Evolutionary conservation across 2,113 vertebrate genomes (phyloP), one percentile per base, ranked within the genome.

Genomic region (Leptobrachium leishanense): DNA sequence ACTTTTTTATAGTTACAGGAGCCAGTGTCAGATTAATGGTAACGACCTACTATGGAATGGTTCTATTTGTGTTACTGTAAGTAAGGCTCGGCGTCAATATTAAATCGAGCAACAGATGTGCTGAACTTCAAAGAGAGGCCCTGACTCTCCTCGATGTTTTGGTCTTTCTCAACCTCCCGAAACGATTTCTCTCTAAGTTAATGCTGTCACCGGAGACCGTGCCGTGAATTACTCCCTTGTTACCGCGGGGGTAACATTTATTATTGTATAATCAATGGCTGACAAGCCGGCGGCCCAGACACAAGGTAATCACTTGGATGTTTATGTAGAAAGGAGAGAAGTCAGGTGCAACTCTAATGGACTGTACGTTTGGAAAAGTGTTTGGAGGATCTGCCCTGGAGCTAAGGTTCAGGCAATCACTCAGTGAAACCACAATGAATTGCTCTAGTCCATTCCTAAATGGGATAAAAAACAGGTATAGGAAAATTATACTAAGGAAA

Each of bases 221-320:
- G 39, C 46, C 54, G 31, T 76, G 74, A 68, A 76, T 76, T 55
- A 41, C 74, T 54, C 64, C 64, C 74, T 76, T 76, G 74, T 76
- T 67, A 67, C 64, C 6, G 46, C 13, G 3, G 64, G 20, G 41
- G 46, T 68, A 64, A 54, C 74, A 76, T 76, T 76, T 76, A 76
- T 76, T 76, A 76, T 76, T 76, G 63, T 76, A 55, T 68, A 76
- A 68, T 76, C 74, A 76, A 68, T 67, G 74, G 12, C 12, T 54
- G 74, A 67, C 74, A 67, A n/a, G 46, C 74, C 1, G 6, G 12
- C 63, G 9, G 64, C n/a, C 68, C 74, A 75, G 74, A 67, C 74
- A 75, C 44, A 66, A 75, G 63, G 74, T 54, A 75, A 75, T 75
- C 74, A 76, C 64, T 12, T 12, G 5, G 8, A 42, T 55, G 50